These are phyloP conservation scores for Cepaea nemoralis DNA, from an alignment of 1,140 invertebrate genomes.

Conservation along the genomic window DNA sequence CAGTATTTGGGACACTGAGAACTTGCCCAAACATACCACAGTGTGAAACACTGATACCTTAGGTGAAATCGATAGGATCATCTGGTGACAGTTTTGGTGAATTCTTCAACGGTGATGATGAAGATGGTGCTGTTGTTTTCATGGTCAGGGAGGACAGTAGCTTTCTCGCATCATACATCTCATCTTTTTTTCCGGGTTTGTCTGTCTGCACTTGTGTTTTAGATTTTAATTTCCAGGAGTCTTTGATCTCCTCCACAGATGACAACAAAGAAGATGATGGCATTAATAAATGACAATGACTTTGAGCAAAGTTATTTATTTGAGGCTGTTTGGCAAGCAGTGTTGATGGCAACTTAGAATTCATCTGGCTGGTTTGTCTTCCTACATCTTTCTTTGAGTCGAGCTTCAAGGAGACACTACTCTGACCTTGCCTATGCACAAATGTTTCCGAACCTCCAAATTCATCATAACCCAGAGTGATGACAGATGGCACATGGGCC, in stretches of 20 bases:
- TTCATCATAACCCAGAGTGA: conserved; percentile 51
- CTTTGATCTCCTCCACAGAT: not conserved
- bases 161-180: not conserved
- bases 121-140: too few species aligned
- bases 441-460: conserved; percentile 53
- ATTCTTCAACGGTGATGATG: not conserved
- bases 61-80: too few species aligned
- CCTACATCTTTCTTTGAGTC: not conserved
- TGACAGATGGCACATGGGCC: conserved; percentile 42
- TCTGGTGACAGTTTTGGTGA: not conserved
- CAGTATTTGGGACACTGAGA: too few species aligned
- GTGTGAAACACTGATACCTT: too few species aligned
- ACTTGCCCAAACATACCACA: too few species aligned
- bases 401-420: conserved; percentile 30
- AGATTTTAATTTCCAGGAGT: not conserved
- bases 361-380: not conserved
- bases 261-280: not conserved
- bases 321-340: too few species aligned
- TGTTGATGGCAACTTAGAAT: too few species aligned
- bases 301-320: conserved; percentile 6
- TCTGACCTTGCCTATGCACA: conserved; percentile 42
- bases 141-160: not conserved
- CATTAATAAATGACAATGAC: too few species aligned
- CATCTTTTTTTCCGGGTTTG: not conserved
- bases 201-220: not conserved